A percentile compares a stretch with the other conserved stretches of the same genome.
Evolutionary conservation across 92 coral and sea anemone species (phyloP).

Genomic region (Galaxea fascicularis): DNA sequence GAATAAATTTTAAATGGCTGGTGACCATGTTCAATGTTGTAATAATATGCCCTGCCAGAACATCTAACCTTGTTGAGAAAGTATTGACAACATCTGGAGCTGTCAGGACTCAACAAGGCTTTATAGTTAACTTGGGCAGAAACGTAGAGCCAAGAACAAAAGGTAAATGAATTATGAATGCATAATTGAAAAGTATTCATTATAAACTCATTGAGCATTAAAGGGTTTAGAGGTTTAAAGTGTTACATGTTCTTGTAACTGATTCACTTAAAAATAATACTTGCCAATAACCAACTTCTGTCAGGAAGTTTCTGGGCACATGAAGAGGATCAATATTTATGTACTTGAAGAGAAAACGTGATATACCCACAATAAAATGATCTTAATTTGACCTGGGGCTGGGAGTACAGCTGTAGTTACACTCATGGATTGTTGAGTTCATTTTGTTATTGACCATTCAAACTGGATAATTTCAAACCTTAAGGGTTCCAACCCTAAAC

Average conservation of each 20-base stretch:
- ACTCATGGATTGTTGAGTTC: neutral
- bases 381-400: constrained; percentile 6
- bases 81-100: constrained; percentile 8
- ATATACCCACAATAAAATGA: neutral
- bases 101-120: constrained; percentile 16
- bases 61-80: neutral
- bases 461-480: neutral
- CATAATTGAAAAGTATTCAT: neutral
- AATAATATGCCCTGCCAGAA: neutral
- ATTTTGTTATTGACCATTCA: neutral
- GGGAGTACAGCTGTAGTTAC: neutral
- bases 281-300: no score
- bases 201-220: neutral
- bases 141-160: neutral
- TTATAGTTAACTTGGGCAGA: constrained; percentile 5
- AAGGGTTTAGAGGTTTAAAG: no score
- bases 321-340: neutral
- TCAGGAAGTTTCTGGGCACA: neutral
- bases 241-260: no score
- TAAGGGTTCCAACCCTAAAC: neutral
- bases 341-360: neutral
- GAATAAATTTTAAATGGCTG: constrained; percentile 1
- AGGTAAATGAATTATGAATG: constrained; percentile 2
- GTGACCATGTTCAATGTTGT: constrained; percentile 7
- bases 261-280: no score